Percentiles rank a stretch among this genome's conserved stretches.
Conservation (phyloP, 2,113 vertebrate species). For the Pseudopodoces humilis region DNA sequence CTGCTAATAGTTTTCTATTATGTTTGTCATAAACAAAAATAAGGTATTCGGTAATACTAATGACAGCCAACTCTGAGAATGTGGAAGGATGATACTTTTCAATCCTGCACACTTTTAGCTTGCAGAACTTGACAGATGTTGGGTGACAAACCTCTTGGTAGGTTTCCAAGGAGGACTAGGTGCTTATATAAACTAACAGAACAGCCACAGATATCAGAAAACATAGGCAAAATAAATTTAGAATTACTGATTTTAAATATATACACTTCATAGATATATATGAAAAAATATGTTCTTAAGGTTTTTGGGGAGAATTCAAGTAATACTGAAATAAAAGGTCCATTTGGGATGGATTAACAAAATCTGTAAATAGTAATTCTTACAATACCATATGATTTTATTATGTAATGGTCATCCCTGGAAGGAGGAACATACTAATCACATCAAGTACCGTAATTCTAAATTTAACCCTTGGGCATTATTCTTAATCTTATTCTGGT, state of each 20-base stretch:
- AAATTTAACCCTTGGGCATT: neutral
- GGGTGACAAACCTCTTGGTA: neutral
- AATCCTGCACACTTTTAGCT: neutral
- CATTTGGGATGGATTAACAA: neutral
- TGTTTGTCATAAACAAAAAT: neutral
- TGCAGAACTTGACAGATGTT: neutral
- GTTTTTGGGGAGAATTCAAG: neutral
- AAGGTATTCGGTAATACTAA: neutral
- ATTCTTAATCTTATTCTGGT: neutral
- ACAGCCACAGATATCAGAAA: neutral
- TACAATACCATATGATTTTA: neutral
- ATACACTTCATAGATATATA: neutral
- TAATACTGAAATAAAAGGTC: neutral
- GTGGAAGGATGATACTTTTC: neutral
- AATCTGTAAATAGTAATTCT: neutral
- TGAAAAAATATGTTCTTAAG: neutral
- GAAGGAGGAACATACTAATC: neutral
- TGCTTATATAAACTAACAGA: neutral
- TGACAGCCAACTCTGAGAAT: neutral
- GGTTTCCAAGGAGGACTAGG: neutral
- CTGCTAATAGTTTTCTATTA: neutral
- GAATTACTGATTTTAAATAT: neutral
- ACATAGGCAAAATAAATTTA: neutral
- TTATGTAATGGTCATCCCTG: neutral
- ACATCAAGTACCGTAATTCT: neutral